A percentile compares a stretch with the other conserved stretches of the same genome.
phyloP scores from a whole-genome alignment of 2,797 vertebrate species.

The Neomorphus geoffroyi region DNA sequence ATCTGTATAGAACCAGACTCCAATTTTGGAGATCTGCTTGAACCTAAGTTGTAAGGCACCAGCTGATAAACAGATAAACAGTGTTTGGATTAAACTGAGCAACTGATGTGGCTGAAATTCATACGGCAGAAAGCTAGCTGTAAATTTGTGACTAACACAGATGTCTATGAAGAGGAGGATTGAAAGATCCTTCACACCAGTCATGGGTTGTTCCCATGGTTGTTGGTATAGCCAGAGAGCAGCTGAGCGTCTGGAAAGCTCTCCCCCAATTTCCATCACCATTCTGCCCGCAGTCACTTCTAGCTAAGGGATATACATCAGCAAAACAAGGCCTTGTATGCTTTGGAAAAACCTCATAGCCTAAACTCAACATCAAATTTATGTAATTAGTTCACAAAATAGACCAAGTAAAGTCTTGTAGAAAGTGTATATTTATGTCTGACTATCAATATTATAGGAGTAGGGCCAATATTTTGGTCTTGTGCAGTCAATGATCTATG shows the following conservation, averaged over 20 bases:
- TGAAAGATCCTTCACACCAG: background rate
- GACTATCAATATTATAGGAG: background rate
- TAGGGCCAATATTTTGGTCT: background rate
- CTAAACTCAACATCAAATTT: background rate
- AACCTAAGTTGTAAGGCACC: background rate
- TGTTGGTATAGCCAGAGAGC: background rate
- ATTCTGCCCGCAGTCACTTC: background rate
- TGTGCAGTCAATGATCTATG: background rate
- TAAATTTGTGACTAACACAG: background rate
- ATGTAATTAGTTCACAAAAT: background rate
- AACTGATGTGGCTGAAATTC: background rate
- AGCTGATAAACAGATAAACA: background rate
- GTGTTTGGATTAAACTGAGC: background rate
- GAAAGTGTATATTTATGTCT: background rate
- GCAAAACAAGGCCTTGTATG: background rate
- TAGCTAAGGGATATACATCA: background rate
- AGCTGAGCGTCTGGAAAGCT: background rate
- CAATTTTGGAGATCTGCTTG: background rate
- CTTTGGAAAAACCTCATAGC: background rate
- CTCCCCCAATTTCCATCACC: background rate
- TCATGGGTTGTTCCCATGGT: background rate
- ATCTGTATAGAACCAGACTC: background rate
- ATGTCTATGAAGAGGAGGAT: background rate
- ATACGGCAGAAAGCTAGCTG: background rate
- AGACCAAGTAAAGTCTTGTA: background rate